Conservation (phyloP, 2,113 vertebrate genomes). For the Megaleporinus macrocephalus region DNA sequence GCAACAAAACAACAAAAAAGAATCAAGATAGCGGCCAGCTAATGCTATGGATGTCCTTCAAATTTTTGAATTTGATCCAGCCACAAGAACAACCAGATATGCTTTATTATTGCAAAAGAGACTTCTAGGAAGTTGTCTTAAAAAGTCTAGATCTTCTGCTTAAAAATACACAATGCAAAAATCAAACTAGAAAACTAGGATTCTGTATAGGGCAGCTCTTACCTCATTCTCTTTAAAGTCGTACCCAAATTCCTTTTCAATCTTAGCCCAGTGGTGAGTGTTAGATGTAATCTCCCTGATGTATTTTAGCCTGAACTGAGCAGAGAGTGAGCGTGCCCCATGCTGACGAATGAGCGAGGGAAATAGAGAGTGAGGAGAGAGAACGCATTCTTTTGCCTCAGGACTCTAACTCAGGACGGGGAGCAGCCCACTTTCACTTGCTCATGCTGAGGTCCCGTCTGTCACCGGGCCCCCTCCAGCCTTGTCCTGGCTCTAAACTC, state of each 20-base stretch:
- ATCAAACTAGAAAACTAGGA: background rate
- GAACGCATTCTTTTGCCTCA: conserved; percentile 32
- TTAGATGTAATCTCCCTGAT: conserved; percentile 40
- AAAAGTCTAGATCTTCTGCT: background rate
- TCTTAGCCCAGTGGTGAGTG: conserved; percentile 32
- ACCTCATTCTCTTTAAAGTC: conserved; percentile 47
- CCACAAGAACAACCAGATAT: background rate
- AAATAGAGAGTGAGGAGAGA: background rate
- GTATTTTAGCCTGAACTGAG: conserved; percentile 33
- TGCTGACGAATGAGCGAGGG: background rate
- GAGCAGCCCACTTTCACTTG: conserved; percentile 41
- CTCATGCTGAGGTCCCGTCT: conserved; percentile 44
- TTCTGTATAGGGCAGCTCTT: conserved; percentile 1
- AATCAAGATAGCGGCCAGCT: background rate
- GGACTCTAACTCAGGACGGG: conserved; percentile 33
- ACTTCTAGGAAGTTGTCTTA: conserved; percentile 30
- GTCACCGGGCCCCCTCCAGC: conserved; percentile 23
- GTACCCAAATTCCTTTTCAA: conserved; percentile 30
- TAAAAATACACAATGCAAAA: background rate
- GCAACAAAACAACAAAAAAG: background rate
- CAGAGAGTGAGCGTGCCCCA: background rate
- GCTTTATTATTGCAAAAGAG: conserved; percentile 1
- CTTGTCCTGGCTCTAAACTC: conserved; percentile 14
- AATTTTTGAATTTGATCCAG: background rate
- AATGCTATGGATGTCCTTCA: conserved; percentile 30